A percentile compares a stretch with the other conserved stretches of the same genome.
phyloP scores from a whole-genome alignment of 2,113 vertebrate species.

The Micronycteris hirsuta region DNA sequence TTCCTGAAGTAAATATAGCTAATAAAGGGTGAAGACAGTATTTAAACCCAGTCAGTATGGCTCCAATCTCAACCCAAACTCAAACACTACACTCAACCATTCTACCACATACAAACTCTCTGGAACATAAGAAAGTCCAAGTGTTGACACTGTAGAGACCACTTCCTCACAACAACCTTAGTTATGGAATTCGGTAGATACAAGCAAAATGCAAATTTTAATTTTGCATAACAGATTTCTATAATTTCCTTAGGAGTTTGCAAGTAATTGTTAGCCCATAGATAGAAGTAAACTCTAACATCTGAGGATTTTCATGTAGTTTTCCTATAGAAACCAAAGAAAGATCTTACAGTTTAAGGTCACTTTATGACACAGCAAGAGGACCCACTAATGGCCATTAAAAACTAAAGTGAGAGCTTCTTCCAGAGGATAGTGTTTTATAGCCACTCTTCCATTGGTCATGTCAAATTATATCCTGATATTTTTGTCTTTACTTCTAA shows the following conservation, averaged over 20 bases:
- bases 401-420: background rate
- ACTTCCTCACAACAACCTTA: background rate
- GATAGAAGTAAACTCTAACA: background rate
- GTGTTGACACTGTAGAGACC: background rate
- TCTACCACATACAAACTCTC: fast-evolving
- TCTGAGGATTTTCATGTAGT: background rate
- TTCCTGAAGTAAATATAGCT: background rate
- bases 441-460: background rate
- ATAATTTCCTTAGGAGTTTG: background rate
- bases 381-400: no score
- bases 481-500: background rate
- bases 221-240: background rate
- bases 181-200: background rate
- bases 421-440: background rate
- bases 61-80: background rate
- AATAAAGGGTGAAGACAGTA: background rate
- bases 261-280: background rate
- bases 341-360: background rate
- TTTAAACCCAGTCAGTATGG: background rate
- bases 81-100: background rate
- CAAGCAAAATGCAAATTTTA: background rate
- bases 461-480: background rate
- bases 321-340: background rate
- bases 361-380: background rate
- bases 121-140: background rate